A percentile compares a stretch with the other conserved stretches of the same genome.
Conservation (phyloP, 2,888 invertebrate species). For the Trypoxylon attenuatum region DNA sequence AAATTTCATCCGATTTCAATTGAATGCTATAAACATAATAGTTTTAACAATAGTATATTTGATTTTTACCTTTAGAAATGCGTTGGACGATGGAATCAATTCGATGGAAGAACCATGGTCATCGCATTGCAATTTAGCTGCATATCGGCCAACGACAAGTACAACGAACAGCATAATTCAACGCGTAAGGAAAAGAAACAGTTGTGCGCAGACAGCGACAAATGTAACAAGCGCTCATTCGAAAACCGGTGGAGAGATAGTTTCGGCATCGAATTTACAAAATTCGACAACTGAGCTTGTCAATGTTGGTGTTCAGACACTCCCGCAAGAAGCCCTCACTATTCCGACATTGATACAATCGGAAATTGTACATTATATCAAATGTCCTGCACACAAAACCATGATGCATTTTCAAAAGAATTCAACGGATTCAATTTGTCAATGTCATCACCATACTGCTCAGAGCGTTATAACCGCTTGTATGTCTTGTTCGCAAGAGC, state of each 20-base stretch:
- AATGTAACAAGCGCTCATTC: slow-evolving; percentile 59
- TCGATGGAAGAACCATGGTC: slow-evolving; percentile 68
- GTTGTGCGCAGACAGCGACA: slow-evolving; percentile 68
- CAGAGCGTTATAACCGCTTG: slow-evolving; percentile 23
- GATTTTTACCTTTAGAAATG: slow-evolving; percentile 34
- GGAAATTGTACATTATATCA: slow-evolving; percentile 31
- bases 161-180: slow-evolving; percentile 35
- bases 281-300: slow-evolving; percentile 25
- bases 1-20: too few relatives aligned
- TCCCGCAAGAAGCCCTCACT: slow-evolving; percentile 21
- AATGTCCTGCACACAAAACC: slow-evolving; percentile 42
- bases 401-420: slow-evolving; percentile 25
- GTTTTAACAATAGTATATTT: too few relatives aligned
- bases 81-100: slow-evolving; percentile 28
- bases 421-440: slow-evolving; percentile 20
- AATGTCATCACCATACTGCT: slow-evolving; percentile 30
- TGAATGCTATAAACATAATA: too few relatives aligned
- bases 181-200: slow-evolving; percentile 64
- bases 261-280: slow-evolving; percentile 44
- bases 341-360: slow-evolving; percentile 28
- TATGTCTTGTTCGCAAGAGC: slow-evolving; percentile 30
- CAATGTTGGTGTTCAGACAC: slow-evolving; percentile 41
- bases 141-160: slow-evolving; percentile 35
- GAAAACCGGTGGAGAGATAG: slow-evolving; percentile 66
- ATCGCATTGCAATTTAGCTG: slow-evolving; percentile 69